Percentiles rank a stretch among this genome's conserved stretches.
Conservation (phyloP, 2,113 vertebrate genomes). For the Vicugna pacos region DNA sequence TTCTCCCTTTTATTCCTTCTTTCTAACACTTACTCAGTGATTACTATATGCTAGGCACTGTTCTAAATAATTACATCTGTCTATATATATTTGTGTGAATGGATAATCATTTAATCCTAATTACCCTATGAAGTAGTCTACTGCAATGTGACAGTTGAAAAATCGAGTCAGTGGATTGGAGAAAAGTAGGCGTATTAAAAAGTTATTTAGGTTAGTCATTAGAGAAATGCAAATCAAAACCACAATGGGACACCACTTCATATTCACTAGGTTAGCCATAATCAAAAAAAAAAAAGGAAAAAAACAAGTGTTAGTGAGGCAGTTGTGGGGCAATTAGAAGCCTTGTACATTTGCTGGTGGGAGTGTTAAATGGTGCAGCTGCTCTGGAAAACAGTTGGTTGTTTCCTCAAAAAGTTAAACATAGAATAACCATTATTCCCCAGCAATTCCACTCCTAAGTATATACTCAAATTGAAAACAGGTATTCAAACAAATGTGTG, state of each 20-base stretch:
- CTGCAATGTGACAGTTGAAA: neutral
- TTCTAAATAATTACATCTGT: neutral
- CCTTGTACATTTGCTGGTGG: neutral
- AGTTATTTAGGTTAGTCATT: neutral
- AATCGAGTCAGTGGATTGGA: neutral
- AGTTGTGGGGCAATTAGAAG: neutral
- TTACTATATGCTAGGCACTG: neutral
- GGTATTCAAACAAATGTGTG: neutral
- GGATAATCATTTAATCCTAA: neutral
- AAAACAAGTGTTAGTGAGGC: constrained; percentile 19
- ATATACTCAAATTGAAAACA: neutral
- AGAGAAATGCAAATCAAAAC: constrained; percentile 26
- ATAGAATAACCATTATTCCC: neutral
- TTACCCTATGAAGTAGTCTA: neutral
- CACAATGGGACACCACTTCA: neutral
- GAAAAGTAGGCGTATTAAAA: neutral
- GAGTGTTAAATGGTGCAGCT: neutral
- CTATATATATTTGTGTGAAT: neutral
- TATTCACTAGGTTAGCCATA: neutral
- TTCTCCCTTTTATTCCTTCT: neutral
- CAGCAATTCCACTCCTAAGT: neutral
- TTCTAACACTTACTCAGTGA: neutral
- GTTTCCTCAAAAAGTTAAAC: neutral
- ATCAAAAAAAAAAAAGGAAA: neutral
- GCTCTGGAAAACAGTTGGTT: neutral